These are phyloP conservation scores for Teleogryllus oceanicus DNA, from an alignment of 2,888 invertebrate species.

Conservation along the genomic window DNA sequence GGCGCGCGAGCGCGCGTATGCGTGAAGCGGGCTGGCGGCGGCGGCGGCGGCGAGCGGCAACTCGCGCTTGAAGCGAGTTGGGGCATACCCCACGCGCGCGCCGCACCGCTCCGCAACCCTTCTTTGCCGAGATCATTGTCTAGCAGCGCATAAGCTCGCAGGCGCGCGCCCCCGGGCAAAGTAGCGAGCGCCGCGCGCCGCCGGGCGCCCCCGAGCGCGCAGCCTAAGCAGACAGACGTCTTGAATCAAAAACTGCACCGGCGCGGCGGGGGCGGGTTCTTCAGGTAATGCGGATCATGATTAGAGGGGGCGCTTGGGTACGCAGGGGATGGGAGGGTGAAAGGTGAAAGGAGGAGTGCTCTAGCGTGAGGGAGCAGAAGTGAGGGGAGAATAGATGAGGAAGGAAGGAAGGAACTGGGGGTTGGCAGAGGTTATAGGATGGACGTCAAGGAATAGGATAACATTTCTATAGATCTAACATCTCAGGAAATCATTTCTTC, in stretches of 20 bases:
- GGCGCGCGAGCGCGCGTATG: neutral
- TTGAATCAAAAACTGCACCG: slow-evolving; percentile 1
- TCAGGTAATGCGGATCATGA: neutral
- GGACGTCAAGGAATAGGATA: too few species aligned
- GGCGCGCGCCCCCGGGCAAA: neutral
- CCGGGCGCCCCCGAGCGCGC: neutral
- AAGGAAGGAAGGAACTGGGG: too few species aligned
- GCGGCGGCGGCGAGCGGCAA: neutral
- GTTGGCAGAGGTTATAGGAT: too few species aligned
- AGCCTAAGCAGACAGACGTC: neutral
- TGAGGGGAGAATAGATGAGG: neutral
- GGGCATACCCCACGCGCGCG: too few species aligned
- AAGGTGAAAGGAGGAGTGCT: neutral
- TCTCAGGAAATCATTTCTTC: too few species aligned
- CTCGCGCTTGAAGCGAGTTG: too few species aligned
- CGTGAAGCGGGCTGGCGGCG: neutral
- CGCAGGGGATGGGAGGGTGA: neutral
- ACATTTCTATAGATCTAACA: too few species aligned
- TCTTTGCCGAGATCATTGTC: slow-evolving; percentile 1
- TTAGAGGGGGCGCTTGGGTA: neutral
- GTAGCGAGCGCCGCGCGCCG: neutral
- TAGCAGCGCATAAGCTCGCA: slow-evolving; percentile 8
- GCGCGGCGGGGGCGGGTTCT: neutral
- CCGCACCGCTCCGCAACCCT: neutral
- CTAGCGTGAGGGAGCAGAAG: neutral